These are phyloP conservation scores for Eurypyga helias DNA, from an alignment of 2,113 vertebrate species.

Conservation along the genomic window DNA sequence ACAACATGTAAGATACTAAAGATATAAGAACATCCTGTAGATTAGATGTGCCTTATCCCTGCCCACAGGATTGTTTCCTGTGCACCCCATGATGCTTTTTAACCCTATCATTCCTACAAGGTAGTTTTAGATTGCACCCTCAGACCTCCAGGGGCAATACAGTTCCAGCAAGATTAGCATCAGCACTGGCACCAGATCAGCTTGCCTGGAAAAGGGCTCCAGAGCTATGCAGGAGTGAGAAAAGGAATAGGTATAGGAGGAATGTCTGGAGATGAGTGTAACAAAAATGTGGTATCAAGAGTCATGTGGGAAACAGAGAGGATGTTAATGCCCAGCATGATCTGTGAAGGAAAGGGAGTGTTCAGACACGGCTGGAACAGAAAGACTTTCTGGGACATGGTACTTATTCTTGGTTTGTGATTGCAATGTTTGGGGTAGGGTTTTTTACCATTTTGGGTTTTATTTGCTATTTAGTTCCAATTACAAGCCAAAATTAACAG, in stretches of 20 bases:
- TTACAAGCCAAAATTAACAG: background rate
- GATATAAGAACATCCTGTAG: background rate
- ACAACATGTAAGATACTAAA: background rate
- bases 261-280: background rate
- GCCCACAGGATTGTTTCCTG: background rate
- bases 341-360: background rate
- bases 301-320: background rate
- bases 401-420: background rate
- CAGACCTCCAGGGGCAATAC: background rate
- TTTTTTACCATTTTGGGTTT: background rate
- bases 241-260: background rate
- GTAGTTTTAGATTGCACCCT: background rate
- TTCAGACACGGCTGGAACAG: background rate
- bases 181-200: background rate
- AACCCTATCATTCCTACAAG: background rate
- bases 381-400: background rate
- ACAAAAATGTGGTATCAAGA: background rate
- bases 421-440: accelerated
- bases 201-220: background rate
- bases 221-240: background rate
- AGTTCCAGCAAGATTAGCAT: background rate
- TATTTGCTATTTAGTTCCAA: background rate
- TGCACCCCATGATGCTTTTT: background rate
- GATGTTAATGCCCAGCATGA: background rate
- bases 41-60: background rate